Evolutionary conservation across 2,888 invertebrate genomes (phyloP).

Genomic region (Trichogramma evanescens): DNA sequence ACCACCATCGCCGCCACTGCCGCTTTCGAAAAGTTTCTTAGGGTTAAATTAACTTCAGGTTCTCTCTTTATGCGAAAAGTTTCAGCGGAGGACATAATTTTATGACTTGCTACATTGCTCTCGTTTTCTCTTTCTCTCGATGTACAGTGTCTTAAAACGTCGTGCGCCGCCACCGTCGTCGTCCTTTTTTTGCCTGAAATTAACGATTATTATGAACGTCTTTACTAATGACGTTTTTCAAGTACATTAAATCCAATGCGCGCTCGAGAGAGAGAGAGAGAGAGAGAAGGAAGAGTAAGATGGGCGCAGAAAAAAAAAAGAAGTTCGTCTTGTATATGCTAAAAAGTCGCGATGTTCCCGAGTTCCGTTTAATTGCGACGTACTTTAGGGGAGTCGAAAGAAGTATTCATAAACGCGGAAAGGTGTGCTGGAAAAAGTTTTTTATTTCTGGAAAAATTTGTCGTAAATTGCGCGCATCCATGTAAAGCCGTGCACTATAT

Average conservation of each 20-base stretch:
- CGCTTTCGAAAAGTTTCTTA: conserved; percentile 14
- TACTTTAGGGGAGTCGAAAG: not conserved
- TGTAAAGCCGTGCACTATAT: too few relatives aligned
- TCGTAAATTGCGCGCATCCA: too few relatives aligned
- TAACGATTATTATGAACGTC: conserved; percentile 17
- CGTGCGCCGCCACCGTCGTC: not conserved
- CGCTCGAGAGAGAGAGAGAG: not conserved
- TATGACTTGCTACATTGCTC: conserved; percentile 12
- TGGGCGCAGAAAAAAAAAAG: not conserved
- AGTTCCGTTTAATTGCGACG: not conserved
- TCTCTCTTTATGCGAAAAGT: conserved; percentile 21
- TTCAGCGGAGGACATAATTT: conserved; percentile 18
- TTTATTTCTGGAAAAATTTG: too few relatives aligned
- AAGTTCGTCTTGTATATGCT: too few relatives aligned
- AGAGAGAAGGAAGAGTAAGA: not conserved
- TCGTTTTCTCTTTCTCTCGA: not conserved
- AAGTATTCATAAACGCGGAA: too few relatives aligned
- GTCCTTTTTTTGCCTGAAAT: not conserved
- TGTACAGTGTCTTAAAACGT: too few relatives aligned
- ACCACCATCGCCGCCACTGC: not conserved
- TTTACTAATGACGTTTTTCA: conserved; percentile 3
- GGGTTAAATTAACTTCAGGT: conserved; percentile 19
- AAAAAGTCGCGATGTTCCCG: too few relatives aligned
- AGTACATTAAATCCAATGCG: not conserved
- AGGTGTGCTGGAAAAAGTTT: too few relatives aligned